Percentiles rank a stretch among this genome's conserved stretches.
Evolutionary conservation across 2,113 vertebrate species (phyloP).

Genomic region (Gobiocypris rarus): DNA sequence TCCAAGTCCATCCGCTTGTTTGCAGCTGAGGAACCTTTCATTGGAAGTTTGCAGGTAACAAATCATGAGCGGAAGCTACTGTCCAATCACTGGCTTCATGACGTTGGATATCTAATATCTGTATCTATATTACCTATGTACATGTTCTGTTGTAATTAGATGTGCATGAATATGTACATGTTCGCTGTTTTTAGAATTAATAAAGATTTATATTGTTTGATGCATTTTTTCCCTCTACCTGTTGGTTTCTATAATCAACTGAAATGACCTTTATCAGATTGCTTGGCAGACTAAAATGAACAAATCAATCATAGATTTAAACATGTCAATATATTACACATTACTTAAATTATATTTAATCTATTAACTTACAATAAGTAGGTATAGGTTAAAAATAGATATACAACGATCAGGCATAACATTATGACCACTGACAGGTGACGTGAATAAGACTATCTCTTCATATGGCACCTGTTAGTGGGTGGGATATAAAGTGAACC

Average conservation of each 20-base stretch:
- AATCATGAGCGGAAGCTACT: neutral
- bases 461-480: no score
- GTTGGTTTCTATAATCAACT: neutral
- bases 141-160: constrained; percentile 15
- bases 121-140: constrained; percentile 3
- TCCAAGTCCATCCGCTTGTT: constrained; percentile 13
- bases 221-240: constrained; percentile 17
- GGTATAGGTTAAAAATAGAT: no score
- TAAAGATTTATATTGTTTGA: constrained; percentile 46
- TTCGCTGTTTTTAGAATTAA: constrained; percentile 10
- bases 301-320: no score
- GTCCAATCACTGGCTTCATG: constrained; percentile 22
- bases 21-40: neutral
- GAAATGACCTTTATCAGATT: neutral
- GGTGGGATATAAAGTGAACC: no score
- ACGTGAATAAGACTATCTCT: no score
- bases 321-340: no score
- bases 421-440: no score
- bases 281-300: no score
- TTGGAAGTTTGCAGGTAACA: neutral
- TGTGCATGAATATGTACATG: neutral
- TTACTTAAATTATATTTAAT: no score
- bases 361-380: no score
- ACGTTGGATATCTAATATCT: neutral
- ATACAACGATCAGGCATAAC: no score